Evolutionary conservation across 2,888 invertebrate genomes (phyloP), one percentile per base, ranked within the genome.

Genomic region (Polydrusus pterygomalis): DNA sequence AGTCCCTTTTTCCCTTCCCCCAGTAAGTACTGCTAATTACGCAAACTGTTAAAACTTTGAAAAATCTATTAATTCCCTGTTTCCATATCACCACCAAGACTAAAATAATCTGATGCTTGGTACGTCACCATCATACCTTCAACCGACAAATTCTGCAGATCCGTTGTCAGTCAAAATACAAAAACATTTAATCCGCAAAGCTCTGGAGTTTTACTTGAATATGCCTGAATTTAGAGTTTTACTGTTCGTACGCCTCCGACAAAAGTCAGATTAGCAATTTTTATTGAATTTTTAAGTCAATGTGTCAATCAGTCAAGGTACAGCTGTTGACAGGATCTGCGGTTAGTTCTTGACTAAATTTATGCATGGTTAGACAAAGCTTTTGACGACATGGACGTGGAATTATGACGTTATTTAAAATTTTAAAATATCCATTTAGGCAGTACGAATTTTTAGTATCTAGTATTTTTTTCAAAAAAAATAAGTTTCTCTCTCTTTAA

Each of bases 251-350:
- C 70, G 70, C 70, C 70, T 70, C 58, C 70, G 43, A 43, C 60
- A 34, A 54, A 58, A 70, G 58, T 45, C 70, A 45, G 58, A 70
- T 70, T 70, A 70, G 47, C 25, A 30, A 58, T 69, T 70, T 58
- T 60, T 70, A 34, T 58, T 60, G 70, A 60, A 70, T 70, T 60
- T 67, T 60, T 70, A 70, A 70, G 60, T 60, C 58, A 60, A 70
- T 60, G 15, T 70, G 70, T 70, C 70, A 70, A 70, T 70, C 70
- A 60, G 60, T 45, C 43, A 47, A 47, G 64, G 45, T 64, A 64
- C 64, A 47, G 64, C 60, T 60, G 70, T 60, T 70, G 70, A 70
- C 70, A 43, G 60, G 58, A 70, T 60, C 47, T 60, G 60, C 60
- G 70, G 47, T 43, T 43, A 45, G 25, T 64, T 64, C 47, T 64